Evolutionary conservation across 2,888 invertebrate species (phyloP).

Genomic region (Caenorhabditis sp.): DNA sequence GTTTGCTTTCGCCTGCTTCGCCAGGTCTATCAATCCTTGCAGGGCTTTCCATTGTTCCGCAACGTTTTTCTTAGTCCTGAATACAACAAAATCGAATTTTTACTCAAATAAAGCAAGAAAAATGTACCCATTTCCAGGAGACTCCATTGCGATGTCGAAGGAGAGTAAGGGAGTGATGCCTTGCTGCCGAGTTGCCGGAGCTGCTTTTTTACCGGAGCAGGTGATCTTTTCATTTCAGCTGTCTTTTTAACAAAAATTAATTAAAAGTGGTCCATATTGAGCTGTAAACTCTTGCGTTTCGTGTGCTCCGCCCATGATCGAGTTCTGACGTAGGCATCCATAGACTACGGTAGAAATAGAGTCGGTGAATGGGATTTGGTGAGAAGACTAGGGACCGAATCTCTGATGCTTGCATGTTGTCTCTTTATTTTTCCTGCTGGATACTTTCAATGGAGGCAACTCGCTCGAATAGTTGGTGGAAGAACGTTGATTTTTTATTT

Average conservation of each 20-base stretch:
- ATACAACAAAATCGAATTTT: no score
- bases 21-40: background rate
- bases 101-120: background rate
- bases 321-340: background rate
- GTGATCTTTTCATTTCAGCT: constrained; percentile 25
- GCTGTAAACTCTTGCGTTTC: background rate
- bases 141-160: constrained; percentile 10
- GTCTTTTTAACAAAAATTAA: constrained; percentile 30
- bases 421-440: no score
- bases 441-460: no score
- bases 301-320: background rate
- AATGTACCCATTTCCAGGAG: background rate
- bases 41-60: background rate
- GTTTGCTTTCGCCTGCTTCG: background rate
- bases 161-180: constrained; percentile 26
- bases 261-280: constrained; percentile 21
- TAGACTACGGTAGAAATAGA: background rate
- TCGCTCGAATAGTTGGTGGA: background rate
- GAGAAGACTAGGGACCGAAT: no score
- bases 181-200: constrained; percentile 17
- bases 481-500: constrained; percentile 14
- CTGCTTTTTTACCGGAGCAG: constrained; percentile 15
- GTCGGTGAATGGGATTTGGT: background rate
- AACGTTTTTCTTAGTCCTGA: background rate
- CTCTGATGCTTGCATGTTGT: no score